These are phyloP conservation scores for Paramuricea clavata DNA, from an alignment of 92 coral and sea anemone genomes.

Conservation along the genomic window DNA sequence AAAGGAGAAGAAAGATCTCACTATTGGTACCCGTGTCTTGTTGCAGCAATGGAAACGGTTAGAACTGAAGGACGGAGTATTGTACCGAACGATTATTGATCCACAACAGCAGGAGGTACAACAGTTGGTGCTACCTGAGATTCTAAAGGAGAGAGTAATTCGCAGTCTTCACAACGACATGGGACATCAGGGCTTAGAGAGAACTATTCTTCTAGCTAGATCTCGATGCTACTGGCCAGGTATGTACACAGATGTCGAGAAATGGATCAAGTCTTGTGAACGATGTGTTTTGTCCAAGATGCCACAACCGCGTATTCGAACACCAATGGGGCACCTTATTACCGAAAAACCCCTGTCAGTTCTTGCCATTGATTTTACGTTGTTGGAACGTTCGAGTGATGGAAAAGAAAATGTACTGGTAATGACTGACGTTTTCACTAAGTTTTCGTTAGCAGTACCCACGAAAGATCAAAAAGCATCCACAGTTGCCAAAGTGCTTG, in stretches of 20 bases:
- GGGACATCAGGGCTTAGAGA: constrained; percentile 75
- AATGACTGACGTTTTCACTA: constrained; percentile 76
- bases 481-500: constrained; percentile 64
- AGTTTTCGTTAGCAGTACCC: constrained; percentile 70
- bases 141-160: constrained; percentile 57
- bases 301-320: constrained; percentile 64
- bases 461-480: constrained; percentile 67
- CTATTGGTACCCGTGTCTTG: constrained; percentile 34
- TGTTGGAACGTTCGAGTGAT: constrained; percentile 68
- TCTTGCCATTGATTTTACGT: constrained; percentile 69
- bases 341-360: constrained; percentile 61
- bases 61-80: constrained; percentile 34
- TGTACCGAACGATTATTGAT: constrained; percentile 56
- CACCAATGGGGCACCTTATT: constrained; percentile 61
- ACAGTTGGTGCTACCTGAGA: constrained; percentile 68
- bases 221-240: constrained; percentile 71
- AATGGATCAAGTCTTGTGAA: constrained; percentile 66
- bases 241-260: constrained; percentile 56
- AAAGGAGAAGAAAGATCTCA: constrained; percentile 35
- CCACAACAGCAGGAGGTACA: constrained; percentile 44
- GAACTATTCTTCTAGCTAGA: constrained; percentile 61
- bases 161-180: constrained; percentile 62
- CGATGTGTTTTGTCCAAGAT: constrained; percentile 59
- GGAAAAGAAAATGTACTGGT: constrained; percentile 71
- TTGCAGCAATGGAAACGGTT: constrained; percentile 70